phyloP scores from a whole-genome alignment of 2,888 invertebrate species.

The Apomyelois bistriatella region DNA sequence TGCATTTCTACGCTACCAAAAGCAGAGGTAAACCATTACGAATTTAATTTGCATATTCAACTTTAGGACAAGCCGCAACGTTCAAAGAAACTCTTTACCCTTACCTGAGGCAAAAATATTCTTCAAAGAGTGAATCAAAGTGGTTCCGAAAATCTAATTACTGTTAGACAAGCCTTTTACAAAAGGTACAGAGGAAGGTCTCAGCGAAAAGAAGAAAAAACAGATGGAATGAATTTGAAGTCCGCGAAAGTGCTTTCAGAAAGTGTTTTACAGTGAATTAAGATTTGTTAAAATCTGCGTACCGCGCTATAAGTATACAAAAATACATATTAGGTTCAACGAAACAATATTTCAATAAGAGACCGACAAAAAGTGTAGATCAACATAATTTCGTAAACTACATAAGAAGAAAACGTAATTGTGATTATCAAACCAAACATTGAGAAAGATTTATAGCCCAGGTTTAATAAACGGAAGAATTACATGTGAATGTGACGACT shows the following conservation, averaged over 20 bases:
- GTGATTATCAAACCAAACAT: too few relatives aligned
- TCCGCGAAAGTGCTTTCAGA: neutral
- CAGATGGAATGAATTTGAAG: neutral
- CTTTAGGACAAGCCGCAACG: neutral
- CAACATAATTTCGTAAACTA: too few relatives aligned
- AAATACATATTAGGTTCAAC: too few relatives aligned
- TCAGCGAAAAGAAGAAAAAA: neutral
- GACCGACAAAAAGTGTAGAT: too few relatives aligned
- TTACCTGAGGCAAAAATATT: slow-evolving; percentile 31
- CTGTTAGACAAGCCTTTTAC: slow-evolving; percentile 28
- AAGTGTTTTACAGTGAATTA: neutral
- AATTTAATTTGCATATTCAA: neutral
- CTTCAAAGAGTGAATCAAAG: slow-evolving; percentile 37
- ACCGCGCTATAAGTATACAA: too few relatives aligned
- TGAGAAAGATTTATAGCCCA: too few relatives aligned
- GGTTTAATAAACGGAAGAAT: too few relatives aligned
- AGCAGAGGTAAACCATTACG: neutral
- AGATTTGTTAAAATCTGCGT: neutral
- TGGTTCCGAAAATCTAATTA: slow-evolving; percentile 45
- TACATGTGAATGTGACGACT: neutral
- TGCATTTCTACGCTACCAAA: too few relatives aligned
- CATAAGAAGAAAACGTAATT: too few relatives aligned
- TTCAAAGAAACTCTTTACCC: slow-evolving; percentile 25
- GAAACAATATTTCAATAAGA: too few relatives aligned
- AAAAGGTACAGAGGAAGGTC: slow-evolving; percentile 13